phyloP scores from a whole-genome alignment of 2,888 invertebrate species.

The Allygus modestus region DNA sequence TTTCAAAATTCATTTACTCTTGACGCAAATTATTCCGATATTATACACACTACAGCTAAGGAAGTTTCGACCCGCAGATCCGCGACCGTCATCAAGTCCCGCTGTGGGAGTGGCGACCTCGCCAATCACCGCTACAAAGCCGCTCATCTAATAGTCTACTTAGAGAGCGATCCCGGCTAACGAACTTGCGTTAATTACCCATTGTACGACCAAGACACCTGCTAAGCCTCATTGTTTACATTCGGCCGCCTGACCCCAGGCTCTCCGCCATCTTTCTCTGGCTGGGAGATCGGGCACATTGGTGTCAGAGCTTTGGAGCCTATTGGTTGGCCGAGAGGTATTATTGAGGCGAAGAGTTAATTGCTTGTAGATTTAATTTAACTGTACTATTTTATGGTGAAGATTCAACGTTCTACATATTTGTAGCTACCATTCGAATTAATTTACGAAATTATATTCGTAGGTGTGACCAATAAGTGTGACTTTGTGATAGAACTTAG shows the following conservation, averaged over 20 bases:
- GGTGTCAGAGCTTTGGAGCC: not conserved
- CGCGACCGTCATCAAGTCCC: constrained; percentile 5
- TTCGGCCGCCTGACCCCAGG: constrained; percentile 49
- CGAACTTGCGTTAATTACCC: constrained; percentile 59
- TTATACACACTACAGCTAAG: too few relatives aligned
- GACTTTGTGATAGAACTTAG: too few relatives aligned
- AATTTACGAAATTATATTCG: too few relatives aligned
- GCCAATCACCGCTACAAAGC: constrained; percentile 52
- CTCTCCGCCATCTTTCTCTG: constrained; percentile 10
- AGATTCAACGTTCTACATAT: too few relatives aligned
- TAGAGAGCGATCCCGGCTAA: constrained; percentile 59
- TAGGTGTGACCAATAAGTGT: too few relatives aligned
- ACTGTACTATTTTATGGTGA: too few relatives aligned
- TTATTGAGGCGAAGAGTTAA: too few relatives aligned
- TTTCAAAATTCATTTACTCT: too few relatives aligned
- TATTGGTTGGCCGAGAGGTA: not conserved
- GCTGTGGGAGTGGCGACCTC: constrained; percentile 38
- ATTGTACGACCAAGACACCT: constrained; percentile 52
- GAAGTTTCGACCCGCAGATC: not conserved
- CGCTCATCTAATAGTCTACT: constrained; percentile 58
- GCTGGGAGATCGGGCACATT: constrained; percentile 1
- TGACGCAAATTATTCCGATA: too few relatives aligned
- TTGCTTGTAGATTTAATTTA: too few relatives aligned
- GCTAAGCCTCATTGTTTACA: constrained; percentile 55
- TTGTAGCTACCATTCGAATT: too few relatives aligned